Conservation (phyloP, 2,797 vertebrate species). For the Chaunax sp. region DNA sequence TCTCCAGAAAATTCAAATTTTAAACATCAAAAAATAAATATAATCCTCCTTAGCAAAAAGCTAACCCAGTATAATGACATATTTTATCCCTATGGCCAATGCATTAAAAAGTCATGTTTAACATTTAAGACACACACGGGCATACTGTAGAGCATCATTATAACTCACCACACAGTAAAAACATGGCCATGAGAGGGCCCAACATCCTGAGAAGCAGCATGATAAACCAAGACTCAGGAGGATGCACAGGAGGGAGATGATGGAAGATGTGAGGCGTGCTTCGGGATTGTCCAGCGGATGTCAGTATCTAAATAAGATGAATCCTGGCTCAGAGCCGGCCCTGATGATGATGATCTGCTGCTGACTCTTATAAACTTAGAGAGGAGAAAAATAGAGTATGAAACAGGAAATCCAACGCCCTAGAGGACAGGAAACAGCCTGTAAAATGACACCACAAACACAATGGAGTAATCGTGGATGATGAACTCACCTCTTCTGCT, state of each 20-base stretch:
- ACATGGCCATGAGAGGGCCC: constrained; percentile 35
- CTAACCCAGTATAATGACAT: too few species aligned
- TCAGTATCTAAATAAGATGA: background rate
- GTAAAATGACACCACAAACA: constrained; percentile 17
- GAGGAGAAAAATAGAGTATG: background rate
- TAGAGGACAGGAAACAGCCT: constrained; percentile 49
- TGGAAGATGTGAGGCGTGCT: background rate
- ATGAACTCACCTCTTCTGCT: background rate
- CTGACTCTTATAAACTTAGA: background rate
- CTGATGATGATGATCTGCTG: background rate
- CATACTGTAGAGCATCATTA: constrained; percentile 13
- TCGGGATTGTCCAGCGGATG: constrained; percentile 13
- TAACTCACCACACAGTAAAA: constrained; percentile 66
- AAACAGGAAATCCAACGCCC: constrained; percentile 42
- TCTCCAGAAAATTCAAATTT: too few species aligned
- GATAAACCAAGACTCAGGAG: background rate
- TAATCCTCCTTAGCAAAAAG: too few species aligned
- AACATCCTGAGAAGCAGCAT: constrained; percentile 47
- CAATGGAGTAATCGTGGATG: background rate
- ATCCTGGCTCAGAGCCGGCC: background rate
- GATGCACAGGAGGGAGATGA: constrained; percentile 5
- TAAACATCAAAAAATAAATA: too few species aligned
- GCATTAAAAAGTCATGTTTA: too few species aligned
- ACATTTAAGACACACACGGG: too few species aligned
- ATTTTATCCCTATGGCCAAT: too few species aligned